Percentiles rank a stretch among this genome's conserved stretches.
phyloP scores from a whole-genome alignment of 1,140 invertebrate genomes.

The Tetragonula clypearis region DNA sequence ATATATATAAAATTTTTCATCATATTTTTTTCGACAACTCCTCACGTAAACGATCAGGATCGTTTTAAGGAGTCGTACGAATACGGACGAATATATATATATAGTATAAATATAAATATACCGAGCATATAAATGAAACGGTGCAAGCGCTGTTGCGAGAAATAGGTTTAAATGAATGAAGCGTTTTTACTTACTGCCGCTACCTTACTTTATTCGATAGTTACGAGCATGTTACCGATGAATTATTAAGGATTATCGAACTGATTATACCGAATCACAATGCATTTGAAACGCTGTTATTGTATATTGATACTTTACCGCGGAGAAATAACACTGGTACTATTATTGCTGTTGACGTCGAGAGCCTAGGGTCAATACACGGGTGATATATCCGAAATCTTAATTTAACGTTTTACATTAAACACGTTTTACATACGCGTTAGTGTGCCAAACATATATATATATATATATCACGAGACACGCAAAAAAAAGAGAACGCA shows the following conservation, averaged over 20 bases:
- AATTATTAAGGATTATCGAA: slow-evolving; percentile 46
- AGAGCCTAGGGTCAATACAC: slow-evolving; percentile 74
- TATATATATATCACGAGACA: too few species aligned
- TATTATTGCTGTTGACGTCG: slow-evolving; percentile 68
- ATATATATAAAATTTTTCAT: not conserved
- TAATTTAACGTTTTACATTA: slow-evolving; percentile 55
- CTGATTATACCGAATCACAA: slow-evolving; percentile 38
- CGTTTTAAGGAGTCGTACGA: not conserved
- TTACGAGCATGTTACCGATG: slow-evolving; percentile 52
- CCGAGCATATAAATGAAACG: slow-evolving; percentile 13
- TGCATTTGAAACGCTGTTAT: slow-evolving; percentile 52
- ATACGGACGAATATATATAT: slow-evolving; percentile 9
- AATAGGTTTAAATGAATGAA: slow-evolving; percentile 15
- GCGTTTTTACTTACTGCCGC: slow-evolving; percentile 43
- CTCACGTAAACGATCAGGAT: not conserved
- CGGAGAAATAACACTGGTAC: slow-evolving; percentile 53
- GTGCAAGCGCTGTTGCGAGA: slow-evolving; percentile 39
- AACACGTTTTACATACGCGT: slow-evolving; percentile 63
- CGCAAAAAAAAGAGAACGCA: not conserved
- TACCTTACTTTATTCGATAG: slow-evolving; percentile 48
- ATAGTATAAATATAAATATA: slow-evolving; percentile 10
- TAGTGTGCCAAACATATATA: slow-evolving; percentile 74
- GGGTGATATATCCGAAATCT: slow-evolving; percentile 59
- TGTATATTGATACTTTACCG: slow-evolving; percentile 25
- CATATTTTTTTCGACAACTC: not conserved